phyloP scores from a whole-genome alignment of 2,797 vertebrate genomes.

The Pygocentrus nattereri region DNA sequence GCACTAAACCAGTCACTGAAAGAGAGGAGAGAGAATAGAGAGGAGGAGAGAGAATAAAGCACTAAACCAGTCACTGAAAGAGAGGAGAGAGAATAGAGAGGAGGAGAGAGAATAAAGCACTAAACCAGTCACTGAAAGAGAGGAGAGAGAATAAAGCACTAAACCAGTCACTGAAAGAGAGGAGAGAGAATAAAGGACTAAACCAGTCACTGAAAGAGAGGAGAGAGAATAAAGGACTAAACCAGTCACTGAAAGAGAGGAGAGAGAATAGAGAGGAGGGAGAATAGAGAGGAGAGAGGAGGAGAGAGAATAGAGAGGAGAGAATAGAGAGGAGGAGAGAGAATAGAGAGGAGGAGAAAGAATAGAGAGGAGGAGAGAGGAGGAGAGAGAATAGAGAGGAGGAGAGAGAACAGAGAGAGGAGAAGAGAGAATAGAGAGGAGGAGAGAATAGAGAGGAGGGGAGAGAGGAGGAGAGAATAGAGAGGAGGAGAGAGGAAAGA shows the following conservation, averaged over 20 bases:
- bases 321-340: not conserved
- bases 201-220: slow-evolving; percentile 66
- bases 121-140: too few species aligned
- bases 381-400: not conserved
- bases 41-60: not conserved
- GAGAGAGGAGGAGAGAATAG: not conserved
- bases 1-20: too few species aligned
- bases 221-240: too few species aligned
- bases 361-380: not conserved
- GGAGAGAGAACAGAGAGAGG: not conserved
- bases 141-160: not conserved
- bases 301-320: not conserved
- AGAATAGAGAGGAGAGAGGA: too few species aligned
- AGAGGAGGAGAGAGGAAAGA: too few species aligned
- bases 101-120: too few species aligned
- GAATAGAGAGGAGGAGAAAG: not conserved
- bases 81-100: too few species aligned
- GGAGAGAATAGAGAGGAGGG: not conserved
- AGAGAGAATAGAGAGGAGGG: not conserved
- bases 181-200: not conserved
- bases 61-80: not conserved
- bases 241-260: too few species aligned
- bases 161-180: too few species aligned
- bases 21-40: not conserved
- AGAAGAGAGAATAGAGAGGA: too few species aligned